Percentiles rank a stretch among this genome's conserved stretches.
Conservation (phyloP, 2,888 invertebrate species). For the Nymphalis urticae region DNA sequence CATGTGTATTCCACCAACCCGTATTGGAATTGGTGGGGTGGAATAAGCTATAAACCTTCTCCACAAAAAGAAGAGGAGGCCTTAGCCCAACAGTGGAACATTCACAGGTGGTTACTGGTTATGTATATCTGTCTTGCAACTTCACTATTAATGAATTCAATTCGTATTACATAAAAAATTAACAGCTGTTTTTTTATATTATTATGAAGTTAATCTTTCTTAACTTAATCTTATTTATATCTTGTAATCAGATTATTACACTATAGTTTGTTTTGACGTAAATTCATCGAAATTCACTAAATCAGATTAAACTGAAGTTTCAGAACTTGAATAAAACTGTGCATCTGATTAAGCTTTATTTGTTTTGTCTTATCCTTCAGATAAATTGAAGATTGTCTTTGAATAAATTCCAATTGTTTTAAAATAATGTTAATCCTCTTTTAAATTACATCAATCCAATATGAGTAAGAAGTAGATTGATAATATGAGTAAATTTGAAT, state of each 20-base stretch:
- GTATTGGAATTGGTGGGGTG: too few species aligned
- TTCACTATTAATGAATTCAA: too few species aligned
- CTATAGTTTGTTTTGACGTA: background rate
- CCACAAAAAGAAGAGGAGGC: too few species aligned
- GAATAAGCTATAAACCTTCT: too few species aligned
- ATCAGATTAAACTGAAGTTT: background rate
- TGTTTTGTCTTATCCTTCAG: slow-evolving; percentile 1
- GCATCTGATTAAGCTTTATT: slow-evolving; percentile 4
- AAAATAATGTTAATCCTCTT: background rate
- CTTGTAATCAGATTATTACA: background rate
- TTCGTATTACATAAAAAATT: too few species aligned
- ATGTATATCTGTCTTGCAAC: too few species aligned
- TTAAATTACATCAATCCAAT: background rate
- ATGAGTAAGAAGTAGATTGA: too few species aligned
- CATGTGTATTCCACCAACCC: too few species aligned
- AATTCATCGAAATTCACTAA: background rate
- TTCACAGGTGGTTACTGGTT: too few species aligned
- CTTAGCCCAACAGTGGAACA: too few species aligned
- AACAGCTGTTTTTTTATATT: background rate
- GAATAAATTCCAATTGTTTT: too few species aligned
- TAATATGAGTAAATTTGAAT: too few species aligned
- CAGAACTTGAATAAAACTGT: slow-evolving; percentile 1
- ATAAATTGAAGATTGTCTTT: background rate
- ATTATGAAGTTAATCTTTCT: background rate
- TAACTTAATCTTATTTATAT: background rate